A percentile compares a stretch with the other conserved stretches of the same genome.
Conservation (phyloP, 2,888 invertebrate species). For the Leptinotarsa haldemani region DNA sequence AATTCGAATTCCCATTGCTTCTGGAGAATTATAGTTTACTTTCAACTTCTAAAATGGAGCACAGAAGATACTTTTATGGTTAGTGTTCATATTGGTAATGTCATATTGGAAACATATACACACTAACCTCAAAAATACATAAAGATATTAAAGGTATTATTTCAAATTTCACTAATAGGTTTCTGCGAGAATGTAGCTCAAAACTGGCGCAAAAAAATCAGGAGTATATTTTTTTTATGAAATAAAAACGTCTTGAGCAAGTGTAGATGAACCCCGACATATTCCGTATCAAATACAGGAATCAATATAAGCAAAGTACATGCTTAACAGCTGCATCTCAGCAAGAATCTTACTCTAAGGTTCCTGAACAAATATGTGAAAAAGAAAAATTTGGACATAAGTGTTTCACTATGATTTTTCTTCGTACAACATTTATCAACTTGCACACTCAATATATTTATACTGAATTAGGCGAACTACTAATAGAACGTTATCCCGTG, state of each 20-base stretch:
- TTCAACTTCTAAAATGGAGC: background rate
- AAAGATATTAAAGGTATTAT: background rate
- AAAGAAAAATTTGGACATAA: background rate
- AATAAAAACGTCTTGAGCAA: background rate
- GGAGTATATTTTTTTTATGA: no score
- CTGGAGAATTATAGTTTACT: background rate
- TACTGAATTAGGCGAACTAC: background rate
- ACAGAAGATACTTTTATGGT: background rate
- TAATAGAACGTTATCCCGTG: background rate
- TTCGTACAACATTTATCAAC: background rate
- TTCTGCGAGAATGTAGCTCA: background rate
- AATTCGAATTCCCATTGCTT: background rate
- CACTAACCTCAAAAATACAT: background rate
- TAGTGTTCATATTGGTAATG: background rate
- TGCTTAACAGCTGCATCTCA: background rate
- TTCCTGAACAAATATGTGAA: background rate
- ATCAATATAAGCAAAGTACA: background rate
- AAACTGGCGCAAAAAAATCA: no score
- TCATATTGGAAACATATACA: no score
- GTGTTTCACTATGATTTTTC: background rate
- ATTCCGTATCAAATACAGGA: no score
- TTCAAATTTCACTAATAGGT: background rate
- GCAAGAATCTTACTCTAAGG: background rate
- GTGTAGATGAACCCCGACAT: constrained; percentile 2
- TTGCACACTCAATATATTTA: background rate